These are phyloP conservation scores for Plectrocnemia conspersa DNA, from an alignment of 1,140 invertebrate genomes.

Conservation along the genomic window DNA sequence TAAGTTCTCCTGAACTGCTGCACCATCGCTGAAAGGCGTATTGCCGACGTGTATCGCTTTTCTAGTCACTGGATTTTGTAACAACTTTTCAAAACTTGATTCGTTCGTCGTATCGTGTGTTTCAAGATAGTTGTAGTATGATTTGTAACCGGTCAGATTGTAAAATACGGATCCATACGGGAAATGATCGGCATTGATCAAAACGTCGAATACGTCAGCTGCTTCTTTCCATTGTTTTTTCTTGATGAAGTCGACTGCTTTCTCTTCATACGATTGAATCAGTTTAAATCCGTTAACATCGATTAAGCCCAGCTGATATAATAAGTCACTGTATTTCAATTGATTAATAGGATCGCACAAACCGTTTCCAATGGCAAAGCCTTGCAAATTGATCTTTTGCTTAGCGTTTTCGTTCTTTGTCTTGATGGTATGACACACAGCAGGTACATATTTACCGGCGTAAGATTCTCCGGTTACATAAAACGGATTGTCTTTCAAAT, in stretches of 20 bases:
- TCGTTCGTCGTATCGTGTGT: constrained; percentile 47
- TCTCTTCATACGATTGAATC: constrained; percentile 58
- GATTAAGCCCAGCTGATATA: constrained; percentile 76
- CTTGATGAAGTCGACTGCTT: constrained; percentile 57
- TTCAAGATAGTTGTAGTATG: constrained; percentile 76
- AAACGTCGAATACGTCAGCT: constrained; percentile 63
- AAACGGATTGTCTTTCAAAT: constrained; percentile 61
- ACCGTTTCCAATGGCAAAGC: constrained; percentile 82
- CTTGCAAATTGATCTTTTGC: constrained; percentile 62
- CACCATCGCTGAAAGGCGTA: constrained; percentile 58
- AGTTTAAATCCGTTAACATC: constrained; percentile 59
- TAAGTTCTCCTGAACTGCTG: constrained; percentile 62
- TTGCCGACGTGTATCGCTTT: constrained; percentile 80
- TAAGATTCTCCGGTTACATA: constrained; percentile 85
- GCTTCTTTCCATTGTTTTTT: constrained; percentile 60
- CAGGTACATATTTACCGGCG: constrained; percentile 81
- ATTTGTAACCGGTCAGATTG: constrained; percentile 72
- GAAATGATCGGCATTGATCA: constrained; percentile 67
- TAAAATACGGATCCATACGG: constrained; percentile 62
- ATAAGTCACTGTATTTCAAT: constrained; percentile 71
- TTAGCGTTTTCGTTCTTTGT: constrained; percentile 51
- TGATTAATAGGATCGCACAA: constrained; percentile 77
- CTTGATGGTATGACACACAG: constrained; percentile 71
- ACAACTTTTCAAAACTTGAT: constrained; percentile 50
- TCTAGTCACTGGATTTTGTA: constrained; percentile 58